Base-by-base conservation (phyloP, 1,140 invertebrate genomes). In the Odontomachus brunneus region DNA sequence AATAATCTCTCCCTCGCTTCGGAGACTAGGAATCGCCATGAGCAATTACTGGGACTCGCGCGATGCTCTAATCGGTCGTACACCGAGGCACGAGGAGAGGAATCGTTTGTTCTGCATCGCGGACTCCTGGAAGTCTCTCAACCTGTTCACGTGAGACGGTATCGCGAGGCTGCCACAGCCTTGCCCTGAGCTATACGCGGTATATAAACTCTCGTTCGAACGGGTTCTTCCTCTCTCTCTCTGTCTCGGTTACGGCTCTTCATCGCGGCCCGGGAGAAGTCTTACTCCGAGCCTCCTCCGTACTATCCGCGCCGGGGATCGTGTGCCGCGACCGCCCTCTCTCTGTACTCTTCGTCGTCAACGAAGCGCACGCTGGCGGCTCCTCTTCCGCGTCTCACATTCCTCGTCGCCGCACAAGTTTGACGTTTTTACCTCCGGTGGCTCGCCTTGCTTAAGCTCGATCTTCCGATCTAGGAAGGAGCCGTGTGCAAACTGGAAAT, bases 81-180 rank as follows among this genome's bases (percentile, higher is more conserved):
- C 78, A 75, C 78, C 86, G 74, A 73, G 86, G 55, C 82, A 80
- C 60, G 82, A 76, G 69, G 66, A 78, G 59, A 82, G 82, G 74
- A 89, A 89, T 90, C 85, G 88, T 89, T 89, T 88, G 88, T 89
- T 84, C 87, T 89, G 88, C 89, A 91, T 90, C 83, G 73, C 72
- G 83, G 69, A 87, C 81, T 89, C 66, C 86, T 89, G 87, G 84
- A 87, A 89, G 88, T 69, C 71, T 67, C 66, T 80, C 88, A 89
- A 86, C 90, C 82, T 82, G 80, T 84, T 88, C 82, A 67, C 51
- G 78, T 75, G 78, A 88, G 90, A 91, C 91, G 88, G 89, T 92
- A 92, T 91, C 90, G 89, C 89, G 57, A 80, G 84, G 59, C 66
- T 57, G 71, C 62, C 81, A 72, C 84, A 89, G 87, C 88, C 88